phyloP scores from a whole-genome alignment of 2,113 vertebrate genomes.

The Ictidomys tridecemlineatus region DNA sequence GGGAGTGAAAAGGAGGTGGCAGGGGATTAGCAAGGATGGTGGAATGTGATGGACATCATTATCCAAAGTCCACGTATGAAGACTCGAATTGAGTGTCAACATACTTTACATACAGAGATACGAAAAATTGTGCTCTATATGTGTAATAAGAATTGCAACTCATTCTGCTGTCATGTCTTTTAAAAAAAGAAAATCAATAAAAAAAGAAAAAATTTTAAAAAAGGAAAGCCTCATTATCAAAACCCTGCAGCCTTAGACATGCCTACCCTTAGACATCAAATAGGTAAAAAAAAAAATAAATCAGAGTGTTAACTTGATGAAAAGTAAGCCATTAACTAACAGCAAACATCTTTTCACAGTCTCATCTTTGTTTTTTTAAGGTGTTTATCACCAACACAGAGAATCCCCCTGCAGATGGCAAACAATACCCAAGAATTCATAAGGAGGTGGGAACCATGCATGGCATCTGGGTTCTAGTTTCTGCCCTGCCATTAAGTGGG shows the following conservation, averaged over 20 bases:
- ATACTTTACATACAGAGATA: no score
- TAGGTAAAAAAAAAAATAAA: not conserved
- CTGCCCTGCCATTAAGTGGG: not conserved
- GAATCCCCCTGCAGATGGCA: not conserved
- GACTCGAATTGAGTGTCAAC: no score
- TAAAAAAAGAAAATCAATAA: no score
- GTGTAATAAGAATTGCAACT: no score
- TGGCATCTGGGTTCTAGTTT: not conserved
- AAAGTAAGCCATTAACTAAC: not conserved
- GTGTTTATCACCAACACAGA: not conserved
- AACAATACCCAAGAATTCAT: not conserved
- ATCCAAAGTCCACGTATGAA: no score
- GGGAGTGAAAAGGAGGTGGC: no score
- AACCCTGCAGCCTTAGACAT: not conserved
- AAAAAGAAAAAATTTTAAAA: no score
- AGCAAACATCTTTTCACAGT: not conserved
- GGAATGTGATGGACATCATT: no score
- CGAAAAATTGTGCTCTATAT: no score
- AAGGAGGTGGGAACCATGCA: not conserved
- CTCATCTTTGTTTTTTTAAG: not conserved
- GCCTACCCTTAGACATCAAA: not conserved
- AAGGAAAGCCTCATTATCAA: not conserved
- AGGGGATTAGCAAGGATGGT: no score
- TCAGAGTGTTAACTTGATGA: not conserved
- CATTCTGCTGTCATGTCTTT: no score